phyloP scores from a whole-genome alignment of 2,113 vertebrate species.

The Hippocampus guttulatus region DNA sequence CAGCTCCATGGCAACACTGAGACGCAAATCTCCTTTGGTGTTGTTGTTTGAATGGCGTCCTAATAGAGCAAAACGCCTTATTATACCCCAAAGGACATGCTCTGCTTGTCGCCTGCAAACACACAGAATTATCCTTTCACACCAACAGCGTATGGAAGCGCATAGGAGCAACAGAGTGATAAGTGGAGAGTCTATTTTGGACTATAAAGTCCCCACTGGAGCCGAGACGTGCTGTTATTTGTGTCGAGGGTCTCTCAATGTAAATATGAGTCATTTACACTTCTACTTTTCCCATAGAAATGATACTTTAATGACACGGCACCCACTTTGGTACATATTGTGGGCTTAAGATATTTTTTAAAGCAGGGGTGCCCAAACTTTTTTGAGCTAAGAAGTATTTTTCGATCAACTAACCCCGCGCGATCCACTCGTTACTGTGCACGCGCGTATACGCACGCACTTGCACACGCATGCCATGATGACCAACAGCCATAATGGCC shows the following conservation, averaged over 20 bases:
- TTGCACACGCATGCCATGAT: no score
- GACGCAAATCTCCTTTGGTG: slow-evolving; percentile 7
- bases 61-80: slow-evolving; percentile 18
- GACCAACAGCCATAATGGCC: no score
- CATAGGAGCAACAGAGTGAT: slow-evolving; percentile 43
- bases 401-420: no score
- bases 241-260: slow-evolving; percentile 19
- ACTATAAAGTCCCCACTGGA: slow-evolving; percentile 38
- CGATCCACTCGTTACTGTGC: no score
- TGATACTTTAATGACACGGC: not conserved
- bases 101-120: slow-evolving; percentile 33
- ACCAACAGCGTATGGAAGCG: slow-evolving; percentile 28
- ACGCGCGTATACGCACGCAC: no score
- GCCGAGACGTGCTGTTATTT: slow-evolving; percentile 27
- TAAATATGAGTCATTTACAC: slow-evolving; percentile 20
- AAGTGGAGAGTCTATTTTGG: slow-evolving; percentile 36
- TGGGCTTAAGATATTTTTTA: no score
- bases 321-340: not conserved
- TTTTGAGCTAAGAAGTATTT: no score
- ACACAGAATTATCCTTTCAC: slow-evolving; percentile 36
- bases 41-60: slow-evolving; percentile 35
- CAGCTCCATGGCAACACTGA: not conserved
- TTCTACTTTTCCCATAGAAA: not conserved
- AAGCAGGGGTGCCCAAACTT: no score
- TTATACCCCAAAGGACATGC: slow-evolving; percentile 28